phyloP scores from a whole-genome alignment of 2,888 invertebrate species.

The Neria commutata region DNA sequence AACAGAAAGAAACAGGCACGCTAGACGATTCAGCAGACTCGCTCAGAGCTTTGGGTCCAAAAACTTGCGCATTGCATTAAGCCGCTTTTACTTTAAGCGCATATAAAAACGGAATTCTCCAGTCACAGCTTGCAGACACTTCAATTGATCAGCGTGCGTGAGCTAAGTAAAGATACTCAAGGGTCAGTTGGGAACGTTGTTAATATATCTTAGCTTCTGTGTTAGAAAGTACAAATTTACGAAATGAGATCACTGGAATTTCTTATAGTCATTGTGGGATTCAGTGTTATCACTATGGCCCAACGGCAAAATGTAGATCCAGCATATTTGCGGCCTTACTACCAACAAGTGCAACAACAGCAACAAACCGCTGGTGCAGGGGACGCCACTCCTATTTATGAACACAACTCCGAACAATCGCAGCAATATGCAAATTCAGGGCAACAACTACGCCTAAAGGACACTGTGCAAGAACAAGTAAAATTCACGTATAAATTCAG shows the following conservation, averaged over 20 bases:
- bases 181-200: not conserved
- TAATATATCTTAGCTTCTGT: conserved; percentile 15
- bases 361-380: conserved; percentile 60
- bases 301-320: conserved; percentile 61
- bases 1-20: too few relatives aligned
- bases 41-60: conserved; percentile 3
- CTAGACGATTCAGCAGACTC: too few relatives aligned
- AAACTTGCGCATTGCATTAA: not conserved
- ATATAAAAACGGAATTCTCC: conserved; percentile 52
- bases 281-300: conserved; percentile 37
- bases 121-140: conserved; percentile 44
- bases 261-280: conserved; percentile 48
- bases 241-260: conserved; percentile 47
- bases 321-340: conserved; percentile 60
- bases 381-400: conserved; percentile 63
- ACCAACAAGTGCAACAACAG: conserved; percentile 59
- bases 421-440: conserved; percentile 64
- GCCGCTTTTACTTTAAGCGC: conserved; percentile 9
- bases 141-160: conserved; percentile 38
- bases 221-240: conserved; percentile 22
- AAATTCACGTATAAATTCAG: not conserved
- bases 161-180: conserved; percentile 18
- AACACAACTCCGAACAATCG: conserved; percentile 62
- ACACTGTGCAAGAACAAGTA: conserved; percentile 59
- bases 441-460: conserved; percentile 62